Base-by-base conservation (phyloP, 2,888 invertebrate genomes). In the Apamea anceps region DNA sequence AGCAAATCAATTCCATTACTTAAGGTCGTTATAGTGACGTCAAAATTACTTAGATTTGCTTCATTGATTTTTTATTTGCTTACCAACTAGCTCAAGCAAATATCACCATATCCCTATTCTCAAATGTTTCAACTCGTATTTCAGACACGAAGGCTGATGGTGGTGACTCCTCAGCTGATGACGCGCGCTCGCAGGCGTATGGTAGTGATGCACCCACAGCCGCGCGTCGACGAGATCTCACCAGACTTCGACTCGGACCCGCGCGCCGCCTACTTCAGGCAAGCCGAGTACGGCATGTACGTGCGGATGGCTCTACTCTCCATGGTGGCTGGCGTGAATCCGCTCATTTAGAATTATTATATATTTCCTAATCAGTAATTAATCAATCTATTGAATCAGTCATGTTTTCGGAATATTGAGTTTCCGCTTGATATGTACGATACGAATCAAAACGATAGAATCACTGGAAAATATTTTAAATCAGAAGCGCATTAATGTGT, bases 261-360 rank as follows among this genome's bases (percentile, higher is more conserved):
- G 0, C 97, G 99, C 73, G 99, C 99, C 0, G 99, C 99, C 0
- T 99, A 99, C 96, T 99, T 99, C 97, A 97, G 99, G 37, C 99
- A 99, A 96, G 99, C 99, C 0, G 99, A 99, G 94, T 99, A 99
- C 93, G 99, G 99, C 85, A 99, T 99, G 98, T 99, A 99, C 93
- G 99, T 99, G 32, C 98, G 99, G 75, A 99, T 99, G 99, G 99
- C 99, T 0, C 96, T 99, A 3, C 97, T 99, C 32, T 98, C 99
- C 1, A 98, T 99, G 98, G 98, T 99, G 5, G 97, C 99, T 25
- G 99, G 99, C 74, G 95, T 95, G 18, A 96, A 96, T 83, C 97
- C 96, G 0, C 93, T 96, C 25, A 91, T 92, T 74, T 95, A 90
- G 91, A 45, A 15, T 18, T 28, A 28, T 67, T 66, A 13, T 45